A percentile compares a stretch with the other conserved stretches of the same genome.
These are phyloP conservation scores for Gambusia yucatana DNA, from an alignment of 2,797 vertebrate species.

Conservation along the genomic window DNA sequence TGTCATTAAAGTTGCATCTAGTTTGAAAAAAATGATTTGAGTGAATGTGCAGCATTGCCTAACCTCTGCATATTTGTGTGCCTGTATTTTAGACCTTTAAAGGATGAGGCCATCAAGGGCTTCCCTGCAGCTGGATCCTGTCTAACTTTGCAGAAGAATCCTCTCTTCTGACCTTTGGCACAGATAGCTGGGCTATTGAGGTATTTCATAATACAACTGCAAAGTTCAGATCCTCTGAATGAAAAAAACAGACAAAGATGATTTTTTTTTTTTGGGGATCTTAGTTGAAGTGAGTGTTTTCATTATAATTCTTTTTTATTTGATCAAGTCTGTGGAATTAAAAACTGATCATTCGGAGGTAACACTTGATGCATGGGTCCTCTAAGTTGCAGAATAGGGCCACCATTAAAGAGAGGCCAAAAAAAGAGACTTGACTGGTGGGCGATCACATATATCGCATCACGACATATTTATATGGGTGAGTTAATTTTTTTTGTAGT, in stretches of 20 bases:
- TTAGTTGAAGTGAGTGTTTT: not conserved
- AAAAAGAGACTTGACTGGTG: not conserved
- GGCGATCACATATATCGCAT: not conserved
- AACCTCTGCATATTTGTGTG: conserved; percentile 39
- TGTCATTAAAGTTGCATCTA: conserved; percentile 11
- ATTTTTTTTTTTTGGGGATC: not conserved
- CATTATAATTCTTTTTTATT: not conserved
- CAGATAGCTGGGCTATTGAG: conserved; percentile 43
- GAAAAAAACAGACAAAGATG: conserved; percentile 8
- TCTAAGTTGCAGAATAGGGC: not conserved
- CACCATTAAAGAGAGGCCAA: too few species aligned
- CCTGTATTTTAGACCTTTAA: conserved; percentile 52
- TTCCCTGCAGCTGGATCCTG: conserved; percentile 91
- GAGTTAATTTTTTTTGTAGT: conserved; percentile 12
- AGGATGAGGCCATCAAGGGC: conserved; percentile 83
- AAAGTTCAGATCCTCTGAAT: conserved; percentile 11
- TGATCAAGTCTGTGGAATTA: not conserved
- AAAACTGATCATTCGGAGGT: not conserved
- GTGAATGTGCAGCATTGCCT: conserved; percentile 48
- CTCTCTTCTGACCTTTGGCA: conserved; percentile 61
- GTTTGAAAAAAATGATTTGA: conserved; percentile 24
- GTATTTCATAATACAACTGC: conserved; percentile 35
- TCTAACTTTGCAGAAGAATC: conserved; percentile 62
- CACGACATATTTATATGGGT: conserved; percentile 6
- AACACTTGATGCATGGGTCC: not conserved